phyloP scores from a whole-genome alignment of 2,888 invertebrate genomes.

The Ypsolopha sequella region DNA sequence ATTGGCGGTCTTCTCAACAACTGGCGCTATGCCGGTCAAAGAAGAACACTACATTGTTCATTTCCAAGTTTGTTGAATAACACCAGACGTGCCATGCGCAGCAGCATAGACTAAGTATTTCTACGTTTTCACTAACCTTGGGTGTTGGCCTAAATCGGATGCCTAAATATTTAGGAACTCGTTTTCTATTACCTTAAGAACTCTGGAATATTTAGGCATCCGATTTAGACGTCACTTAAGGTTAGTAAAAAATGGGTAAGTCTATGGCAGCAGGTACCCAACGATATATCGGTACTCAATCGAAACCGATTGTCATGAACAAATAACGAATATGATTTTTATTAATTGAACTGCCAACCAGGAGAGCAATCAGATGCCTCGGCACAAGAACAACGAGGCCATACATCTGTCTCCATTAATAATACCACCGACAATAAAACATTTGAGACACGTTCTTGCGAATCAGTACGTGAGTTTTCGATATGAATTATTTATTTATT shows the following conservation, averaged over 20 bases:
- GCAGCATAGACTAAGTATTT: too few species aligned
- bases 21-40: too few species aligned
- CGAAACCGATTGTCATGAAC: slow-evolving; percentile 6
- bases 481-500: slow-evolving; percentile 67
- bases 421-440: slow-evolving; percentile 58
- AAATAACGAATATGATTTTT: slow-evolving; percentile 48
- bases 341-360: slow-evolving; percentile 49
- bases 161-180: too few species aligned
- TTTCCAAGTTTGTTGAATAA: not conserved
- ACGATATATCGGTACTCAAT: not conserved
- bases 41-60: too few species aligned
- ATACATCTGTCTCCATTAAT: slow-evolving; percentile 63
- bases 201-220: too few species aligned
- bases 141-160: too few species aligned
- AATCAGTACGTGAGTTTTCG: slow-evolving; percentile 53
- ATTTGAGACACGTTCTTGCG: slow-evolving; percentile 68
- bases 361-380: slow-evolving; percentile 29
- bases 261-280: not conserved
- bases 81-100: not conserved
- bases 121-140: too few species aligned
- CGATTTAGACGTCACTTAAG: too few species aligned
- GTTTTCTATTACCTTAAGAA: too few species aligned
- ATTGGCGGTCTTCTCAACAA: too few species aligned
- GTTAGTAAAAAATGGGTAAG: too few species aligned
- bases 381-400: slow-evolving; percentile 22